These are phyloP conservation scores for Drosophila aff. DNA, from an alignment of 1,140 invertebrate genomes.

Conservation along the genomic window DNA sequence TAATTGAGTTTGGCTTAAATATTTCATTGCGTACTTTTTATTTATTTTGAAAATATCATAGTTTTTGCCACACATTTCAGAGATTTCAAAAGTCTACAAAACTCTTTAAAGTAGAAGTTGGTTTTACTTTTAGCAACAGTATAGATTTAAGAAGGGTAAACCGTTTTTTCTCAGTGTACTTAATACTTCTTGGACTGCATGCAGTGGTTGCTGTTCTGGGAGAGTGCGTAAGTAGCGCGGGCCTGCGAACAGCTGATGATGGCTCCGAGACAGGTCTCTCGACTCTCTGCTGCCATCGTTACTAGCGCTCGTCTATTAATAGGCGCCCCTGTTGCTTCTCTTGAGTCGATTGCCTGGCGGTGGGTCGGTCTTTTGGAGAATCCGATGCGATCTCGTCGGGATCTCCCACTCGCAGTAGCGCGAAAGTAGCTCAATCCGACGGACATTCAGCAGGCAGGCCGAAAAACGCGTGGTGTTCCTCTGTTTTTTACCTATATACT, in stretches of 20 bases:
- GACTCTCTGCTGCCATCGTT: slow-evolving; percentile 47
- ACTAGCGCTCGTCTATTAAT: slow-evolving; percentile 75
- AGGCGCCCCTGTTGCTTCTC: slow-evolving; percentile 56
- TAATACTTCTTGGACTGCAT: background rate
- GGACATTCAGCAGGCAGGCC: slow-evolving; percentile 54
- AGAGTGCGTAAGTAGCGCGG: slow-evolving; percentile 35
- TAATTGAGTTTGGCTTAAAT: too few relatives aligned
- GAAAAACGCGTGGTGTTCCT: slow-evolving; percentile 48
- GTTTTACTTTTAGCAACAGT: background rate
- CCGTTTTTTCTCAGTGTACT: background rate
- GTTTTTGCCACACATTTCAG: background rate
- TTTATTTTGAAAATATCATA: background rate
- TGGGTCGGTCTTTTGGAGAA: slow-evolving; percentile 66
- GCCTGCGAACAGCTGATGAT: slow-evolving; percentile 34
- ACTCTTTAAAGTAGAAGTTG: background rate
- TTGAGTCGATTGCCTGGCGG: slow-evolving; percentile 58
- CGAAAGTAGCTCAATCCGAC: slow-evolving; percentile 66
- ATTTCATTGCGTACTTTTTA: background rate
- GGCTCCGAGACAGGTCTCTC: slow-evolving; percentile 38
- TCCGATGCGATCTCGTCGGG: slow-evolving; percentile 33
- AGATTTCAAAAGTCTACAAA: background rate
- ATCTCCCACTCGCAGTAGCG: slow-evolving; percentile 61
- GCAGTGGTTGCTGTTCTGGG: slow-evolving; percentile 5
- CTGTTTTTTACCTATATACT: slow-evolving; percentile 28
- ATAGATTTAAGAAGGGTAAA: too few relatives aligned